phyloP scores from a whole-genome alignment of 2,888 invertebrate species.

The Diploptera punctata region DNA sequence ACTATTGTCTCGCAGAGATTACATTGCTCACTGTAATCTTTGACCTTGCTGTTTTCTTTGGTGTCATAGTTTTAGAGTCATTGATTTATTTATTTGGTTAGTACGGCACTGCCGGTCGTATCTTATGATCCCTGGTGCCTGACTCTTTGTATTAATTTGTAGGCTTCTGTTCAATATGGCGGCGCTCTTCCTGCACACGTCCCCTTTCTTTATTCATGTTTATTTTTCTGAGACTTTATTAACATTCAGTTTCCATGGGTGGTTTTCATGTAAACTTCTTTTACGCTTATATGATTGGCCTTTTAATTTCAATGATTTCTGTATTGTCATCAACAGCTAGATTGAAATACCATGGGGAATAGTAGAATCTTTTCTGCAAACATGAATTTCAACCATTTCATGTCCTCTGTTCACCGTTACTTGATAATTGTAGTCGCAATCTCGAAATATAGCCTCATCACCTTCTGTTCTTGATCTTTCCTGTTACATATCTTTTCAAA shows the following conservation, averaged over 20 bases:
- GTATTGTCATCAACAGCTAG: not conserved
- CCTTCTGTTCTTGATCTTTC: not conserved
- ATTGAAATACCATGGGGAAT: not conserved
- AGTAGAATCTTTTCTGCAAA: conserved; percentile 3
- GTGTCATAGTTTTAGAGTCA: not conserved
- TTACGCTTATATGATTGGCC: too few species aligned
- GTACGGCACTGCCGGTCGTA: not conserved
- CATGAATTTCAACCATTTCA: not conserved
- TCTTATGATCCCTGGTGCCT: not conserved
- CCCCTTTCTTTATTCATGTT: too few species aligned
- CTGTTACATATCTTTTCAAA: not conserved
- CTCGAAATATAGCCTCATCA: not conserved
- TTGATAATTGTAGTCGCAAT: conserved; percentile 4
- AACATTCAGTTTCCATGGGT: not conserved
- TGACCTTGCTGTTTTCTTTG: not conserved
- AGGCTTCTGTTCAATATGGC: not conserved
- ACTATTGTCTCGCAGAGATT: not conserved
- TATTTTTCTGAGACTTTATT: too few species aligned
- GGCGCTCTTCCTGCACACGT: not conserved
- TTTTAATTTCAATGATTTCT: not conserved
- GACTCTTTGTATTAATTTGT: not conserved
- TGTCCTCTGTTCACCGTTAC: not conserved
- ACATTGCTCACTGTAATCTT: not conserved
- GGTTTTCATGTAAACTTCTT: too few species aligned
- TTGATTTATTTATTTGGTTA: not conserved